Evolutionary conservation across 2,797 vertebrate species (phyloP).

Genomic region (Diplodus puntazzo): DNA sequence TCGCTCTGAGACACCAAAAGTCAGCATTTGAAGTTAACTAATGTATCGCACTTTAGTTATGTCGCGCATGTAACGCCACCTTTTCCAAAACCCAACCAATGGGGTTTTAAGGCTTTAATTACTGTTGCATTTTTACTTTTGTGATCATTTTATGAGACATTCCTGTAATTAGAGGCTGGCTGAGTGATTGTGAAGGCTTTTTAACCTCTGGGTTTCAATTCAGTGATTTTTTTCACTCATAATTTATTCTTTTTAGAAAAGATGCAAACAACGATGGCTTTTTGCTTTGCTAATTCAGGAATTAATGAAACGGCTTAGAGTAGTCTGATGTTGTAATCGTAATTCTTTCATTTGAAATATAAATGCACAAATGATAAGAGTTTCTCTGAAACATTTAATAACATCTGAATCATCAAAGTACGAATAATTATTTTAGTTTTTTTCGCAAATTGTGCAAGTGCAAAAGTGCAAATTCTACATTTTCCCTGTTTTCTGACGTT

Average conservation of each 20-base stretch:
- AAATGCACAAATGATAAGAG: background rate
- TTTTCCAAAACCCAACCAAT: no score
- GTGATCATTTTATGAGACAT: background rate
- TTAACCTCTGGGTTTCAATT: background rate
- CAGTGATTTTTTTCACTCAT: background rate
- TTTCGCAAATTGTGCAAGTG: no score
- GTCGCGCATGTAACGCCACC: no score
- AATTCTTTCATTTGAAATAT: background rate
- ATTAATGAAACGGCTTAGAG: background rate
- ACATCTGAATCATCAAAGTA: background rate
- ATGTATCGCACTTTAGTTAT: no score
- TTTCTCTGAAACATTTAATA: background rate
- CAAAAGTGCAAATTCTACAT: background rate
- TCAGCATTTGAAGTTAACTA: no score
- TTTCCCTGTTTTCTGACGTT: no score
- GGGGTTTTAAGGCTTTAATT: no score
- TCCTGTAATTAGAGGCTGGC: background rate
- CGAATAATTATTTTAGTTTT: background rate
- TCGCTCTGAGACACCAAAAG: no score
- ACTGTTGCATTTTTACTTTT: no score
- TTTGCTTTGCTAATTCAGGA: background rate
- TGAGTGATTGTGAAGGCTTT: background rate
- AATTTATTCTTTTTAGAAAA: background rate
- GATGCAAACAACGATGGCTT: background rate
- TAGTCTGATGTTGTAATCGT: background rate